phyloP scores from a whole-genome alignment of 2,797 vertebrate species.

The Telmatherina bonti region DNA sequence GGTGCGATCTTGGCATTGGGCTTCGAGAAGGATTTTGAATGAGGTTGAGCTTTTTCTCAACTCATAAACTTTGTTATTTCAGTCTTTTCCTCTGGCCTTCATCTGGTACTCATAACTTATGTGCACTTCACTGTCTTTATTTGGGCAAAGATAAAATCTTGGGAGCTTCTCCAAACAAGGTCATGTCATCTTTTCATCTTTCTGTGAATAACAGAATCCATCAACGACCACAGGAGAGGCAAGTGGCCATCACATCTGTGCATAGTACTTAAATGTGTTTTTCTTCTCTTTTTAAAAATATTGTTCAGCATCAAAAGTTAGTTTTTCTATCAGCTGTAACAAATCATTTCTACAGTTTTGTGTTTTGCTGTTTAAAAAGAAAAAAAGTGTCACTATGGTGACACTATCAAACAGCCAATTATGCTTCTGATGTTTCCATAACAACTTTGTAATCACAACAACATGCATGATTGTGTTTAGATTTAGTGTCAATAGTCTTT shows the following conservation, averaged over 20 bases:
- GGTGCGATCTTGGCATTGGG: background rate
- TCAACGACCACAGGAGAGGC: background rate
- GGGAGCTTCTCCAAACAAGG: slow-evolving; percentile 7
- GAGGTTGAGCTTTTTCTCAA: background rate
- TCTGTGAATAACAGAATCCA: slow-evolving; percentile 14
- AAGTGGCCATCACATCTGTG: background rate
- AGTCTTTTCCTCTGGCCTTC: background rate
- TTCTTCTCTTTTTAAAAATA: background rate
- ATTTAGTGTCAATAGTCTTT: too few species aligned
- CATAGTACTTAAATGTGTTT: background rate
- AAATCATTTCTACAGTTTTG: too few species aligned
- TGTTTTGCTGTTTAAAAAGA: background rate
- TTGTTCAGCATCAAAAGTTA: background rate
- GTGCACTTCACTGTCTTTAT: slow-evolving; percentile 21
- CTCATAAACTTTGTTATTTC: slow-evolving; percentile 23
- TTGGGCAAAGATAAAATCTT: slow-evolving; percentile 22
- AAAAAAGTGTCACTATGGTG: background rate
- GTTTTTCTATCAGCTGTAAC: background rate
- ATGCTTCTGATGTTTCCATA: background rate
- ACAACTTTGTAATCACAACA: background rate
- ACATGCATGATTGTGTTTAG: too few species aligned
- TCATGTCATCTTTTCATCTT: slow-evolving; percentile 20
- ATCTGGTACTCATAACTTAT: slow-evolving; percentile 1
- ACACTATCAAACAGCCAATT: background rate
- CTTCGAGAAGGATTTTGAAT: slow-evolving; percentile 22